These are phyloP conservation scores for Scolopax rusticola DNA, from an alignment of 2,797 vertebrate genomes.

Conservation along the genomic window DNA sequence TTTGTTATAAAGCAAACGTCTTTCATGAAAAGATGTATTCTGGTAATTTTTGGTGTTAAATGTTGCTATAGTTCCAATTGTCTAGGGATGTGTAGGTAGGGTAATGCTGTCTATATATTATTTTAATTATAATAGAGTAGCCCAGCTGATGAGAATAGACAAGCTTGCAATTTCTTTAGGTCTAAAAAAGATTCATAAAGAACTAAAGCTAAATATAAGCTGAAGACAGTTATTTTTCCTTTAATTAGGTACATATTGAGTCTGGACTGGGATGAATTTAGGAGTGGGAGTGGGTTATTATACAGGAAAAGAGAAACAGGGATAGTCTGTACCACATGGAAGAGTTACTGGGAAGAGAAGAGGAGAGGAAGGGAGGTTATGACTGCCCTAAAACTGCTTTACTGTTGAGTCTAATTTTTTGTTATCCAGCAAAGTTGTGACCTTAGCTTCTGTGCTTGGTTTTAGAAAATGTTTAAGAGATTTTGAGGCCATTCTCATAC, in stretches of 20 bases:
- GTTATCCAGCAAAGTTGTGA: neutral
- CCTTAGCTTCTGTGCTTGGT: neutral
- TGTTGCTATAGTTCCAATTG: neutral
- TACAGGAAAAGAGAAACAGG: neutral
- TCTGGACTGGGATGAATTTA: neutral
- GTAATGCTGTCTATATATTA: accelerated
- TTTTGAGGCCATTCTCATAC: neutral
- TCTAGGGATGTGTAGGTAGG: neutral
- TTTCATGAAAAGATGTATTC: neutral
- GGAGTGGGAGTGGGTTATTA: neutral
- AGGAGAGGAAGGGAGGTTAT: neutral
- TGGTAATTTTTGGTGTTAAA: neutral
- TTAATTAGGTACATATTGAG: neutral
- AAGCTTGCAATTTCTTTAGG: neutral
- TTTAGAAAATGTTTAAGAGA: neutral
- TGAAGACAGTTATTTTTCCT: neutral
- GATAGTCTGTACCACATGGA: neutral
- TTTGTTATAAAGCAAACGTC: neutral
- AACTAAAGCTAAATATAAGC: neutral
- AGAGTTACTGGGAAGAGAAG: neutral
- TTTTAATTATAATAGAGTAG: neutral
- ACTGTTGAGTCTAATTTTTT: neutral
- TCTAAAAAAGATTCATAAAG: neutral
- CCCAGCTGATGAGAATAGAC: neutral
- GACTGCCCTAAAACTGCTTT: neutral